These are phyloP conservation scores for Nipponia nippon DNA, from an alignment of 2,113 vertebrate species.

Conservation along the genomic window DNA sequence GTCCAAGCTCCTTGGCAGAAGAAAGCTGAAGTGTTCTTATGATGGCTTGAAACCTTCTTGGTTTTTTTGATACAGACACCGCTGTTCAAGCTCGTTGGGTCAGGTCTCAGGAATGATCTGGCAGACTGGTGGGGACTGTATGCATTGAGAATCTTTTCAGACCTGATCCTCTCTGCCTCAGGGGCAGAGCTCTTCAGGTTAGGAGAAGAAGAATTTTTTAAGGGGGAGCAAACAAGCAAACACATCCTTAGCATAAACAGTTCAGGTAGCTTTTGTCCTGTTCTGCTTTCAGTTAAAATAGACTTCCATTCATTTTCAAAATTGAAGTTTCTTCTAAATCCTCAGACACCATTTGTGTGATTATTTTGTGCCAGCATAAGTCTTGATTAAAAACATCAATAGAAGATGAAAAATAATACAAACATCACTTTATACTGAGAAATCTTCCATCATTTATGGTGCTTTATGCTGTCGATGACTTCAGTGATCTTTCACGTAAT, in stretches of 20 bases:
- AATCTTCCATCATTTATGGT: neutral
- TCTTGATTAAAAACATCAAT: neutral
- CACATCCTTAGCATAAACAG: neutral
- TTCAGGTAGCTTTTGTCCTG: neutral
- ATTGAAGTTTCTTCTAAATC: neutral
- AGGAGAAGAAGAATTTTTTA: neutral
- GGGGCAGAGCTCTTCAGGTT: neutral
- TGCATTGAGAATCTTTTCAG: neutral
- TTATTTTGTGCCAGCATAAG: neutral
- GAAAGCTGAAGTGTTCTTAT: neutral
- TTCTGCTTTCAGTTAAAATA: neutral
- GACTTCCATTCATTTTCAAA: neutral
- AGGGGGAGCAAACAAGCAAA: neutral
- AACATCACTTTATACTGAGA: neutral
- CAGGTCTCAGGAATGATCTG: neutral
- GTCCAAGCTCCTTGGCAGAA: neutral
- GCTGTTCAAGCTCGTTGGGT: neutral
- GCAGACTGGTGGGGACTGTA: neutral
- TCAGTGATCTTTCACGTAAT: neutral
- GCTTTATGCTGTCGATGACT: neutral
- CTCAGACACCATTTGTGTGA: neutral
- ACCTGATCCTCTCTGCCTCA: neutral
- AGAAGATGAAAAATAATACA: neutral
- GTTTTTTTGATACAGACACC: neutral
- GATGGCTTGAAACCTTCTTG: neutral